Evolutionary conservation across 2,888 invertebrate genomes (phyloP), one percentile per base, ranked within the genome.

Genomic region (Rugalucina vietnamica): DNA sequence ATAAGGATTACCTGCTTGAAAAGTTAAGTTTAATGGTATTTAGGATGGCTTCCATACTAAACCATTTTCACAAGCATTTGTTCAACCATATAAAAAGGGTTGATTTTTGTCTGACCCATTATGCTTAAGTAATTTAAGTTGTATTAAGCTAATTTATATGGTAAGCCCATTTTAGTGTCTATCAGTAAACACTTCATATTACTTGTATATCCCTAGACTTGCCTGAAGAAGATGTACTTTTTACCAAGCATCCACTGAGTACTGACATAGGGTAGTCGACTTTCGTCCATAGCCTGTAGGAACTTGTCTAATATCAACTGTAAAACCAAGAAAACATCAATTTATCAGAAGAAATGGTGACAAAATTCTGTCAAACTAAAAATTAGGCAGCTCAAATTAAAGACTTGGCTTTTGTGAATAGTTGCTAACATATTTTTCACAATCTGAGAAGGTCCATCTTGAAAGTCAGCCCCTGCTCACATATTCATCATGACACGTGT

Each of bases 171-270:
- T n/a, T n/a, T n/a, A n/a, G n/a, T n/a, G n/a, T n/a, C 43, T 43
- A 43, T 43, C 8, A 43, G 18, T 12, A 43, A 43, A 12, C 18
- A 18, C 10, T 18, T 43, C 10, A 43, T 43, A 12, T 43, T 18
- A 43, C 18, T 43, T 43, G 43, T 12, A 43, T 12, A 8, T 43
- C 14, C 24, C 12, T 71, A 24, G 14, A 98, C 98, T 95, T 98
- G 98, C 95, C 98, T 98, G 84, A 98, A 96, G 95, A 99, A 99
- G 70, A 98, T 97, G 95, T 99, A 98, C 2, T 98, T 96, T 95
- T 98, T 98, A 86, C 99, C 99, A 71, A 98, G 96, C 36, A 98
- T 98, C 98, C 98, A 98, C 93, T 97, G 97, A 70, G 97, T 96
- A 3, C 96, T 96, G n/a, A 96, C 97, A 82, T 95, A 94, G 0